A percentile compares a stretch with the other conserved stretches of the same genome.
Evolutionary conservation across 1,140 invertebrate species (phyloP).

Genomic region (Hyphantria cunea): DNA sequence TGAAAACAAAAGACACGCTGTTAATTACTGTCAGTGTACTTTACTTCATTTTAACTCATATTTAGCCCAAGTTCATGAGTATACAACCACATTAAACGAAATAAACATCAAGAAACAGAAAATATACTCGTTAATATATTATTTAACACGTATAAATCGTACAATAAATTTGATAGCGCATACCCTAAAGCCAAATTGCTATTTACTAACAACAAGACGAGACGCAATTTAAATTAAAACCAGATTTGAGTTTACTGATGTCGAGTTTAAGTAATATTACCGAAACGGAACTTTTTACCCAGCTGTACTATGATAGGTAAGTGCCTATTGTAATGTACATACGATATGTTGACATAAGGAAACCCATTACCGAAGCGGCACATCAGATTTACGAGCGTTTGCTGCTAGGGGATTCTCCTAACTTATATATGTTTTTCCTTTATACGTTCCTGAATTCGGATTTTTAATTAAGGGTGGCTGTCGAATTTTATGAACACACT

Average conservation of each 20-base stretch:
- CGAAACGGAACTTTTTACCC: slow-evolving; percentile 7
- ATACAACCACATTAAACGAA: background rate
- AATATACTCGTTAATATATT: background rate
- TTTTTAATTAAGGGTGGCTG: slow-evolving; percentile 47
- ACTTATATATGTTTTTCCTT: slow-evolving; percentile 45
- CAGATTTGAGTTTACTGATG: background rate
- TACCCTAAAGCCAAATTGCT: slow-evolving; percentile 3
- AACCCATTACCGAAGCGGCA: slow-evolving; percentile 52
- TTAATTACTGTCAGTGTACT: too few species aligned
- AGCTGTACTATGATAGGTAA: slow-evolving; percentile 14
- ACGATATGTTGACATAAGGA: slow-evolving; percentile 56
- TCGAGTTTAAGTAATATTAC: background rate
- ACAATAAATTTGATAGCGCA: background rate
- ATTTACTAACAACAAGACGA: slow-evolving; percentile 3
- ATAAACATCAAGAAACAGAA: background rate
- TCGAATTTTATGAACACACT: slow-evolving; percentile 39
- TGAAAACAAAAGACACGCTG: too few species aligned
- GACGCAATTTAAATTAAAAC: slow-evolving; percentile 7
- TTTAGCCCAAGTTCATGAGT: background rate
- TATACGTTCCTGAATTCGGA: slow-evolving; percentile 34
- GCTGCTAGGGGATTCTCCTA: slow-evolving; percentile 35
- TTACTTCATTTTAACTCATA: too few species aligned
- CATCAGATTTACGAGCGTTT: slow-evolving; percentile 58
- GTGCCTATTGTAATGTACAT: slow-evolving; percentile 38
- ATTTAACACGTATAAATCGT: background rate